Evolutionary conservation across 1,140 invertebrate genomes (phyloP).

Genomic region (Sesamia nonagrioides): DNA sequence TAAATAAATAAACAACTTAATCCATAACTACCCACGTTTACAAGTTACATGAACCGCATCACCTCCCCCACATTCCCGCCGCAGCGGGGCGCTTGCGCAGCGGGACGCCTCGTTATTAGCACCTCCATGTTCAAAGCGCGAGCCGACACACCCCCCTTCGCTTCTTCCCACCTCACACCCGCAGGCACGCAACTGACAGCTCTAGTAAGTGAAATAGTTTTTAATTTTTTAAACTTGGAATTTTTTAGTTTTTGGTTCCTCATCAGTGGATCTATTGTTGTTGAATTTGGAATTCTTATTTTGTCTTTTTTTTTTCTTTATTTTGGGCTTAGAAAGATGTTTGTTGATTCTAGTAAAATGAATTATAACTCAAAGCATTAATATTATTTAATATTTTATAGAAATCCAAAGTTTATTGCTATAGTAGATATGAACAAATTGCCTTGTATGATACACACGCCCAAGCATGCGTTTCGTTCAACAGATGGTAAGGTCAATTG

Average conservation of each 20-base stretch:
- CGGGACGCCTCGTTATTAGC: constrained; percentile 85
- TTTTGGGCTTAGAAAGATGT: not conserved
- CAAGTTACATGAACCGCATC: not conserved
- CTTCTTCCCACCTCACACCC: constrained; percentile 8
- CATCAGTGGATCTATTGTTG: constrained; percentile 16
- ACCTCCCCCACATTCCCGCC: constrained; percentile 68
- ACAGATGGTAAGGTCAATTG: no score
- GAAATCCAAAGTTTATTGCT: no score
- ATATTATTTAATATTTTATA: no score
- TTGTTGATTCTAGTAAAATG: no score
- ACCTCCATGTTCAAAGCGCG: constrained; percentile 79
- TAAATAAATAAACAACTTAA: constrained; percentile 4
- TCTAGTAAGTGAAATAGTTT: constrained; percentile 45
- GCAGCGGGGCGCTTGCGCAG: constrained; percentile 77
- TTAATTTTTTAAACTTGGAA: constrained; percentile 9
- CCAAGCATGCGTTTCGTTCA: no score
- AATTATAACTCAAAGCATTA: no score
- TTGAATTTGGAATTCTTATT: not conserved
- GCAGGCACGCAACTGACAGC: constrained; percentile 13
- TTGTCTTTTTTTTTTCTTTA: not conserved
- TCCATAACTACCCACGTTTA: constrained; percentile 13
- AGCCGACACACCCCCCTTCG: constrained; percentile 57
- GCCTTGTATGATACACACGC: no score
- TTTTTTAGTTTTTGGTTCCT: constrained; percentile 3
- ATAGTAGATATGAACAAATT: no score